Percentiles rank a stretch among this genome's conserved stretches.
These are phyloP conservation scores for Pilophorus perplexus DNA, from an alignment of 2,888 invertebrate genomes.

Conservation along the genomic window DNA sequence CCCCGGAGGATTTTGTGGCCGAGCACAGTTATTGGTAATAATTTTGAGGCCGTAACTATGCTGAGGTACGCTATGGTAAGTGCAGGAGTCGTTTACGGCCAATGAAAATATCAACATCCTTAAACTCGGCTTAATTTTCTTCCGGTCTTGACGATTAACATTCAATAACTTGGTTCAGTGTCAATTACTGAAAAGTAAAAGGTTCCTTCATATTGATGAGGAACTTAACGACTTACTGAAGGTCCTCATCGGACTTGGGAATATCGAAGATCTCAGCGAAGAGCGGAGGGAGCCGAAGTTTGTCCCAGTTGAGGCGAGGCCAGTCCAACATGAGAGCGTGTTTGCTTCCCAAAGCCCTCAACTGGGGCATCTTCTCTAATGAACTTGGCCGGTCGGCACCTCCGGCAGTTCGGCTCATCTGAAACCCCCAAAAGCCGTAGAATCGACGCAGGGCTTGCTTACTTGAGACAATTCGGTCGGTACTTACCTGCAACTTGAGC, in stretches of 20 bases:
- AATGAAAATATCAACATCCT: no score
- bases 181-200: no score
- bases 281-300: slow-evolving; percentile 81
- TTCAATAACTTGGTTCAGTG: no score
- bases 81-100: no score
- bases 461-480: background rate
- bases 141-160: no score
- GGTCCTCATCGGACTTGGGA: slow-evolving; percentile 75
- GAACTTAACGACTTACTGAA: slow-evolving; percentile 47
- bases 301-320: slow-evolving; percentile 86
- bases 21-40: no score
- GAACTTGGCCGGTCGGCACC: slow-evolving; percentile 59
- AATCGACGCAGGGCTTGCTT: background rate
- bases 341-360: slow-evolving; percentile 74
- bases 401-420: slow-evolving; percentile 62
- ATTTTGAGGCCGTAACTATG: no score
- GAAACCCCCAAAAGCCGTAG: slow-evolving; percentile 40
- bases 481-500: slow-evolving; percentile 71
- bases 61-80: no score
- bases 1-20: no score
- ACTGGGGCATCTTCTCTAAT: slow-evolving; percentile 66
- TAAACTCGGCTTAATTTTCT: no score
- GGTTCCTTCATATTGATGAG: no score
- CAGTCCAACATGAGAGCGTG: slow-evolving; percentile 83
- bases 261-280: slow-evolving; percentile 98